These are phyloP conservation scores for Zapus hudsonius DNA, from an alignment of 2,113 vertebrate genomes.

Conservation along the genomic window DNA sequence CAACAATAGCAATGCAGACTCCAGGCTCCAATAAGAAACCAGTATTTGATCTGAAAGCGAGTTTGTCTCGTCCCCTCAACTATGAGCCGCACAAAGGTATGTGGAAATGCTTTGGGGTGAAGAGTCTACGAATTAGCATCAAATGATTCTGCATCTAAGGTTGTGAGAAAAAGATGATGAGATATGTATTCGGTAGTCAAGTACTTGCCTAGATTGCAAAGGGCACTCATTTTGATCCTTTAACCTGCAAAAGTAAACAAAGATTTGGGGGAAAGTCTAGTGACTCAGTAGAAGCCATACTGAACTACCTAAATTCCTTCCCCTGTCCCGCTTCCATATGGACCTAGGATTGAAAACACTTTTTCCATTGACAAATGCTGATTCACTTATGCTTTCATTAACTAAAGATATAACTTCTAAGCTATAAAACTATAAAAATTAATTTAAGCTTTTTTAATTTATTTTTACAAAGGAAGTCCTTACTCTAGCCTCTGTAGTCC, in stretches of 20 bases:
- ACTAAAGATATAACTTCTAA: background rate
- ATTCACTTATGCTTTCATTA: background rate
- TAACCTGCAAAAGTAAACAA: background rate
- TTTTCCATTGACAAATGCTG: background rate
- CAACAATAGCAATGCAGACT: conserved; percentile 77
- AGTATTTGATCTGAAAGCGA: conserved; percentile 94
- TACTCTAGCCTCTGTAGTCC: background rate
- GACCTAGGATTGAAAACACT: conserved; percentile 1
- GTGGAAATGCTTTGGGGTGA: background rate
- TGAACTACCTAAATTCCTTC: background rate
- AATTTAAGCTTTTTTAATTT: too few relatives aligned
- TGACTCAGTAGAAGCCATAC: background rate
- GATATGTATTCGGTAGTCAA: background rate
- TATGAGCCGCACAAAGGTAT: conserved; percentile 95
- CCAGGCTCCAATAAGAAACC: conserved; percentile 88
- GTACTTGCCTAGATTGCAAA: background rate
- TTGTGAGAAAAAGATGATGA: background rate
- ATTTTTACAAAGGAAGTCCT: background rate
- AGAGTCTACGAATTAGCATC: background rate
- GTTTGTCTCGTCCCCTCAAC: conserved; percentile 91
- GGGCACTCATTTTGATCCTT: background rate
- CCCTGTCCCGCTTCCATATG: background rate
- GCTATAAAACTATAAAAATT: too few relatives aligned
- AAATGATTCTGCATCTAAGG: background rate
- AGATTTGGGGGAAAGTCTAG: background rate